phyloP scores from a whole-genome alignment of 2,113 vertebrate genomes.

The Scolopax mira region DNA sequence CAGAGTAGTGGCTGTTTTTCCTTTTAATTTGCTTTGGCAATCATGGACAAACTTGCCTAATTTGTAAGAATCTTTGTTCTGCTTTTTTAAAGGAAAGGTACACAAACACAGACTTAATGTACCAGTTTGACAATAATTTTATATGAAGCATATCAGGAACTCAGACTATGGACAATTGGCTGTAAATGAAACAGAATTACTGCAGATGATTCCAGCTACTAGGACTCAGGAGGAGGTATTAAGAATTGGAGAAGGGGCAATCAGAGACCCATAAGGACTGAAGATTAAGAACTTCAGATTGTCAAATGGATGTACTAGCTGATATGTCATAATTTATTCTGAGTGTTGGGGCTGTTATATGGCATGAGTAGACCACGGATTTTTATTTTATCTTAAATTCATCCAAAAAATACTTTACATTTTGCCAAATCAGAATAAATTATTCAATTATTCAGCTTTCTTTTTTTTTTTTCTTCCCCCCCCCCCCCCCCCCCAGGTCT shows the following conservation, averaged over 20 bases:
- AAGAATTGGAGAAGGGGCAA: background rate
- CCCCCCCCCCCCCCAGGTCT: no score
- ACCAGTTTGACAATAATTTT: background rate
- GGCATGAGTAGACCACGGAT: background rate
- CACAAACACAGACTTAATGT: background rate
- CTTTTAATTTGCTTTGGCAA: background rate
- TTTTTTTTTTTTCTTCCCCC: no score
- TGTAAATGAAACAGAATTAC: slow-evolving; percentile 28
- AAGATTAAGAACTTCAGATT: background rate
- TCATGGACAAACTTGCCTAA: background rate
- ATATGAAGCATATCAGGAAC: background rate
- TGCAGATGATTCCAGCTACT: background rate
- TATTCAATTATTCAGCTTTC: background rate
- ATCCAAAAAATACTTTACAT: background rate
- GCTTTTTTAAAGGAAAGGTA: background rate
- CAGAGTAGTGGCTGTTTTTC: background rate
- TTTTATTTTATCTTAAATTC: background rate
- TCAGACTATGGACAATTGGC: background rate
- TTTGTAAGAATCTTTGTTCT: background rate
- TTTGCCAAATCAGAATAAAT: background rate
- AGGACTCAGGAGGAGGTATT: background rate
- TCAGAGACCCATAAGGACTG: background rate
- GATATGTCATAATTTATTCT: background rate
- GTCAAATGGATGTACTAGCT: background rate
- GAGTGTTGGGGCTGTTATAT: background rate